A percentile compares a stretch with the other conserved stretches of the same genome.
These are phyloP conservation scores for Eurypyga helias DNA, from an alignment of 2,113 vertebrate species.

Conservation along the genomic window DNA sequence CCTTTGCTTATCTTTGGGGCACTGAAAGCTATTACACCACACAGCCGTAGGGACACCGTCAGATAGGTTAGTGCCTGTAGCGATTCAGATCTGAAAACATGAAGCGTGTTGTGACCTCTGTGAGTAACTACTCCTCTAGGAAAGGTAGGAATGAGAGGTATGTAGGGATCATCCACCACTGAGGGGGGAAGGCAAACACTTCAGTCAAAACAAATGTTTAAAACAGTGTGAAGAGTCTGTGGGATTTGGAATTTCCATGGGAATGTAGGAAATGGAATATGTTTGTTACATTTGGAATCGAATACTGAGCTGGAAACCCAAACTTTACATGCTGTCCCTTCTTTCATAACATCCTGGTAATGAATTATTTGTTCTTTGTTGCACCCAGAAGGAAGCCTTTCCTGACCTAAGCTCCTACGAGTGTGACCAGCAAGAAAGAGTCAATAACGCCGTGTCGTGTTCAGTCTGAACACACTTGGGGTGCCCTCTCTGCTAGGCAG, in stretches of 20 bases:
- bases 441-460: too few species aligned
- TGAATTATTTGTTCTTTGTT: background rate
- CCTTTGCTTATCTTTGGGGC: background rate
- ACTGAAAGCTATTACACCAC: background rate
- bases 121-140: background rate
- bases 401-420: background rate
- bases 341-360: background rate
- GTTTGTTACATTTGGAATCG: constrained; percentile 21
- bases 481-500: background rate
- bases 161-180: background rate
- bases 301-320: background rate
- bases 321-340: background rate
- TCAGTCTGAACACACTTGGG: background rate
- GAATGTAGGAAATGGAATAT: background rate
- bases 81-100: background rate
- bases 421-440: background rate
- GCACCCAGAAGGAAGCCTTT: background rate
- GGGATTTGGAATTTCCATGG: constrained; percentile 16
- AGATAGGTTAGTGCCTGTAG: background rate
- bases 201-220: background rate
- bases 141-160: background rate
- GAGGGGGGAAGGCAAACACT: background rate
- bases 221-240: background rate
- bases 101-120: background rate
- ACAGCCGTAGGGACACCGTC: background rate